Conservation (phyloP, 2,888 invertebrate genomes). For the Xanthorhoe spadicearia region DNA sequence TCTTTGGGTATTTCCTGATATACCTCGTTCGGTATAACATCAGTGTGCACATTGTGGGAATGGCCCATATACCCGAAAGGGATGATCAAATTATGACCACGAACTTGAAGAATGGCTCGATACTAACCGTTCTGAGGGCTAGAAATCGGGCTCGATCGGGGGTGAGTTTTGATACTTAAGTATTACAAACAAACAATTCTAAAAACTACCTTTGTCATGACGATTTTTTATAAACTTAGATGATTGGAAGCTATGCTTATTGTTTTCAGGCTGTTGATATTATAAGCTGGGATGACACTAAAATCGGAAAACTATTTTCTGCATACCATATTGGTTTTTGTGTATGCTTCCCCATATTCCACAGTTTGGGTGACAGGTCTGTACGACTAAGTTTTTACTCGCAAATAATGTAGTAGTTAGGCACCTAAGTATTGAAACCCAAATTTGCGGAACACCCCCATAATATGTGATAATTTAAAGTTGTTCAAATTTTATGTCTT, state of each 20-base stretch:
- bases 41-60: conserved; percentile 78
- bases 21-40: conserved; percentile 73
- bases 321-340: conserved; percentile 78
- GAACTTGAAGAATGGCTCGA: conserved; percentile 4
- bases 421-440: no score
- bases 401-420: not conserved
- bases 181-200: no score
- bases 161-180: conserved; percentile 8
- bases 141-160: conserved; percentile 14
- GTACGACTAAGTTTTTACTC: conserved; percentile 43
- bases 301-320: conserved; percentile 68
- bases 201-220: no score
- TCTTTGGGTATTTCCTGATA: conserved; percentile 80
- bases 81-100: conserved; percentile 32
- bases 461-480: no score
- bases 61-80: conserved; percentile 61
- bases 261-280: conserved; percentile 60
- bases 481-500: no score
- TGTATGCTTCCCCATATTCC: conserved; percentile 78
- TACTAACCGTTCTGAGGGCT: conserved; percentile 5
- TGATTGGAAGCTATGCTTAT: not conserved
- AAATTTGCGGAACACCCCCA: no score
- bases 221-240: no score
- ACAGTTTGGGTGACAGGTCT: conserved; percentile 75
- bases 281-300: conserved; percentile 71